Evolutionary conservation across 2,888 invertebrate genomes (phyloP).

Genomic region (Limnephilus lunatus): DNA sequence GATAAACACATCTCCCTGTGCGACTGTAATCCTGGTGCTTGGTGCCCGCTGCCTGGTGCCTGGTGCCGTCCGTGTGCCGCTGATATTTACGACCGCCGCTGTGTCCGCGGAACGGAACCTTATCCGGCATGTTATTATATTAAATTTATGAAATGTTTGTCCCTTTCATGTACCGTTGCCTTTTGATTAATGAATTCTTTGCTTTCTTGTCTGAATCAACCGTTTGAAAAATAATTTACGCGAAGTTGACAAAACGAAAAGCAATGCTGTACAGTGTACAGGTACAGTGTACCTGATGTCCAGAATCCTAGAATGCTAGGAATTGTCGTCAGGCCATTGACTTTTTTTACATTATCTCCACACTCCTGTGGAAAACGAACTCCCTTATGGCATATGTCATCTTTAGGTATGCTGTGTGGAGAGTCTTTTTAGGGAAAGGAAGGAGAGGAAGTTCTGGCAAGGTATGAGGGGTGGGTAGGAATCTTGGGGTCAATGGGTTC

Average conservation of each 20-base stretch:
- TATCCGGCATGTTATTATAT: not conserved
- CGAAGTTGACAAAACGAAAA: not conserved
- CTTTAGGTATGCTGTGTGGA: too few relatives aligned
- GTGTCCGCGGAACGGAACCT: not conserved
- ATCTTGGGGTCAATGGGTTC: too few relatives aligned
- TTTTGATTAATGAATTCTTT: not conserved
- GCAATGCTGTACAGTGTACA: too few relatives aligned
- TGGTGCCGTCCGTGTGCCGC: not conserved
- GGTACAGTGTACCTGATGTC: not conserved
- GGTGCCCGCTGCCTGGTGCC: not conserved
- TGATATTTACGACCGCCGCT: constrained; percentile 49
- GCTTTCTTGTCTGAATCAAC: not conserved
- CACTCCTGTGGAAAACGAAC: too few relatives aligned
- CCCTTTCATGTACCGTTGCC: not conserved
- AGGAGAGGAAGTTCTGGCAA: too few relatives aligned
- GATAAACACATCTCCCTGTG: constrained; percentile 35
- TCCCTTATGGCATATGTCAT: too few relatives aligned
- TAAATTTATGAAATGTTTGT: not conserved
- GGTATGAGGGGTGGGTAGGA: too few relatives aligned
- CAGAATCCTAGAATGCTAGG: not conserved
- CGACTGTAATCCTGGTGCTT: not conserved
- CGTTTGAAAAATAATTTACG: not conserved
- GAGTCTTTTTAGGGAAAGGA: too few relatives aligned
- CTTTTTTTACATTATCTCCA: too few relatives aligned
- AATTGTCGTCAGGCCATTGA: too few relatives aligned